Conservation (phyloP, 2,113 vertebrate species). For the Takifugu bimaculatus region DNA sequence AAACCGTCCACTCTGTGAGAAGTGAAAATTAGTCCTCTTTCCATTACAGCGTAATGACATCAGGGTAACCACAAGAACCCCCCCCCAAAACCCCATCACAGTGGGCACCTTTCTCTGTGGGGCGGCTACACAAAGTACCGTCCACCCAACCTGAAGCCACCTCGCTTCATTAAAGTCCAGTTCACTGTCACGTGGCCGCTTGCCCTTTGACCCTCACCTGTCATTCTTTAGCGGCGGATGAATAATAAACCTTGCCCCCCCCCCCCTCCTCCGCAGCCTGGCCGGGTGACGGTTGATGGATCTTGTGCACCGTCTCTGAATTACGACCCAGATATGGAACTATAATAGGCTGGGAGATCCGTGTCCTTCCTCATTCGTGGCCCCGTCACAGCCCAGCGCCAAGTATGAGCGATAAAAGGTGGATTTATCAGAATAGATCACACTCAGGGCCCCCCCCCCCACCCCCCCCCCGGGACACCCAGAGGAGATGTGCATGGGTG, state of each 20-base stretch:
- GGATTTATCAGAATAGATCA: conserved; percentile 24
- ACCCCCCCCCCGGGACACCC: too few relatives aligned
- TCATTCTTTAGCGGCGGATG: neutral
- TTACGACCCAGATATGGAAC: conserved; percentile 30
- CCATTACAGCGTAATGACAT: too few relatives aligned
- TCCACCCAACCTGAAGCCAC: too few relatives aligned
- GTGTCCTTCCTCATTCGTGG: conserved; percentile 18
- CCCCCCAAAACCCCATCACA: too few relatives aligned
- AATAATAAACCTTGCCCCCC: conserved; percentile 53
- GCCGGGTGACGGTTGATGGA: conserved; percentile 28
- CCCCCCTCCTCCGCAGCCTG: conserved; percentile 8
- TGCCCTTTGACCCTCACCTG: neutral
- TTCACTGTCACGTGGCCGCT: neutral
- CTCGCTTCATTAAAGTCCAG: neutral
- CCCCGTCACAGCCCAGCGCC: conserved; percentile 9
- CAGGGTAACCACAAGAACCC: too few relatives aligned
- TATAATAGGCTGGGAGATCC: conserved; percentile 38
- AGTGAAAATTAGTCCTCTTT: too few relatives aligned
- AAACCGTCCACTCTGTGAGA: too few relatives aligned
- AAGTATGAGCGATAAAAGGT: conserved; percentile 38
- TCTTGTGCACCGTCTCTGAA: conserved; percentile 17
- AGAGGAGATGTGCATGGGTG: too few relatives aligned
- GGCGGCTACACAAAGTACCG: too few relatives aligned
- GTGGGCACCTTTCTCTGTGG: too few relatives aligned
- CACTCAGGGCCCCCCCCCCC: conserved; percentile 8